phyloP scores from a whole-genome alignment of 2,113 vertebrate genomes.

The Barnardius zonarius region DNA sequence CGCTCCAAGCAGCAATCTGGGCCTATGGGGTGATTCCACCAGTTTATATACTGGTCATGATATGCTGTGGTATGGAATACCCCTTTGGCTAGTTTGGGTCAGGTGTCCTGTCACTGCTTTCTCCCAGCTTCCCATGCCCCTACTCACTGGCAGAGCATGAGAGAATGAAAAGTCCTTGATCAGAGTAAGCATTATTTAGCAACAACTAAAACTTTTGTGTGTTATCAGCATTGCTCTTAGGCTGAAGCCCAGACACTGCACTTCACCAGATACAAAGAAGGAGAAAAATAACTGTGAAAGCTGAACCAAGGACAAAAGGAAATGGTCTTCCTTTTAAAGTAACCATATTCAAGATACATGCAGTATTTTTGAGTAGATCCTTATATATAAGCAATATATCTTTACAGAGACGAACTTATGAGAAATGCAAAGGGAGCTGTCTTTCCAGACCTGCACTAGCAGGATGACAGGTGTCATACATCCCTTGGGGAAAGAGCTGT shows the following conservation, averaged over 20 bases:
- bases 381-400: neutral
- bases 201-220: neutral
- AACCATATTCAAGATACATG: neutral
- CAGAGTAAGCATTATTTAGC: neutral
- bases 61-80: neutral
- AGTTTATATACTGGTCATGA: neutral
- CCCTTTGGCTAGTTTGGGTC: neutral
- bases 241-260: neutral
- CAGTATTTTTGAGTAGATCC: accelerated
- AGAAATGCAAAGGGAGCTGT: neutral
- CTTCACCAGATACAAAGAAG: neutral
- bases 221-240: neutral
- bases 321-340: neutral
- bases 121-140: neutral
- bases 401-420: neutral
- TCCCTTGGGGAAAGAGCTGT: neutral
- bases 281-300: neutral
- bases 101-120: neutral
- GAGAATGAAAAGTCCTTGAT: neutral
- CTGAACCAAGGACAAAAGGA: neutral
- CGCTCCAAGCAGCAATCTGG: neutral
- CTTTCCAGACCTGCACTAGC: neutral
- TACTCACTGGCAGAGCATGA: neutral
- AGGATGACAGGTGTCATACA: neutral
- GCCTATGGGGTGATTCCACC: neutral